These are phyloP conservation scores for Amitus sp. DNA, from an alignment of 2,888 invertebrate species.

Conservation along the genomic window DNA sequence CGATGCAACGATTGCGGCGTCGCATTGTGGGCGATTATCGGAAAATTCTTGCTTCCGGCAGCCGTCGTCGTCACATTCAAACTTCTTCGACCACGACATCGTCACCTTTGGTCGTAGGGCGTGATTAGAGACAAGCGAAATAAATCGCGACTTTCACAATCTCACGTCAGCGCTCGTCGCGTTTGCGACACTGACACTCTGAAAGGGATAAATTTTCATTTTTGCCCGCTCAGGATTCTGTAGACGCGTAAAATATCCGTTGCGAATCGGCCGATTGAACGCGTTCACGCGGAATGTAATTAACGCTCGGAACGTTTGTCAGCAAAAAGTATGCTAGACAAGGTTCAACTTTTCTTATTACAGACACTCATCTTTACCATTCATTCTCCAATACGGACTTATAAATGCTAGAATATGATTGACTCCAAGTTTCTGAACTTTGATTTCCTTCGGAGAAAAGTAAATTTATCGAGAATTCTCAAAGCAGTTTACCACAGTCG, in stretches of 20 bases:
- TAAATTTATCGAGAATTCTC: constrained; percentile 47
- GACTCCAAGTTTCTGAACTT: constrained; percentile 24
- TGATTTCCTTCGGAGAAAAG: constrained; percentile 22
- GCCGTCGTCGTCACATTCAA: not conserved
- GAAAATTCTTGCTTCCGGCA: not conserved
- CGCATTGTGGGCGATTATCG: not conserved
- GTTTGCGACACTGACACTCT: constrained; percentile 17
- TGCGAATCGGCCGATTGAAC: constrained; percentile 49
- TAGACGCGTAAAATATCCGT: constrained; percentile 32
- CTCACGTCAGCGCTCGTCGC: constrained; percentile 6
- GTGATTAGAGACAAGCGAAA: constrained; percentile 4
- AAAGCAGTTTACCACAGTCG: no score
- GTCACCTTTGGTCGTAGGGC: constrained; percentile 1
- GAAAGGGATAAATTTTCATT: constrained; percentile 31
- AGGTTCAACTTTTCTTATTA: constrained; percentile 50
- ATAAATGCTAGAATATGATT: constrained; percentile 25
- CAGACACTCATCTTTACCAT: constrained; percentile 39
- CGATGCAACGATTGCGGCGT: not conserved
- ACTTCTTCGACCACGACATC: no score
- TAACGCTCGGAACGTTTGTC: constrained; percentile 44
- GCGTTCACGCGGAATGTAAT: constrained; percentile 57
- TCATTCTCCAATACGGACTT: constrained; percentile 25
- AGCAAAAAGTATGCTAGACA: constrained; percentile 32
- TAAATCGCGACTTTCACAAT: constrained; percentile 9
- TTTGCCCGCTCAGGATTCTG: constrained; percentile 13